Evolutionary conservation across 1,140 invertebrate species (phyloP).

Genomic region (Macrosteles quadrilineatus): DNA sequence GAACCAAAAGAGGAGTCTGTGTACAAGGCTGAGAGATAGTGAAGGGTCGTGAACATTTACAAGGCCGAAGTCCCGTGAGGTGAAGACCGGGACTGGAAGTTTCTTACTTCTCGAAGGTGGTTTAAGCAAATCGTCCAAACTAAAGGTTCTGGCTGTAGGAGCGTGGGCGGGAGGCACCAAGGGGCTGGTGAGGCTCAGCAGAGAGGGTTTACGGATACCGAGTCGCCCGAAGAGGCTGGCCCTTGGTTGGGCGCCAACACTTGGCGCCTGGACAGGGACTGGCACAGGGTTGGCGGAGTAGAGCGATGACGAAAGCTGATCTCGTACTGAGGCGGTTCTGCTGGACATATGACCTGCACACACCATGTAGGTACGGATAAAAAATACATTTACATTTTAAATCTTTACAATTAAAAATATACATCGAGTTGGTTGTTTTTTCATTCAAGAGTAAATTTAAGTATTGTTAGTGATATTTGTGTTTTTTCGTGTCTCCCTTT

Average conservation of each 20-base stretch:
- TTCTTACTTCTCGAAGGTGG: conserved; percentile 70
- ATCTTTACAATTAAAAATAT: background rate
- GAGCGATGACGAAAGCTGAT: conserved; percentile 48
- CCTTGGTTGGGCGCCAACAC: conserved; percentile 47
- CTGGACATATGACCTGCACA: conserved; percentile 19
- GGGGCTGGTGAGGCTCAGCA: conserved; percentile 68
- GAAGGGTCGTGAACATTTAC: conserved; percentile 10
- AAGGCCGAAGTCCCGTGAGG: background rate
- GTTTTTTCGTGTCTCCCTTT: no score
- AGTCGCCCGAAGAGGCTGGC: conserved; percentile 71
- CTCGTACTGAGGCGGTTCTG: conserved; percentile 46
- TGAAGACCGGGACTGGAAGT: conserved; percentile 11
- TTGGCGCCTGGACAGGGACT: conserved; percentile 19
- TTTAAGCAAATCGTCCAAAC: conserved; percentile 79
- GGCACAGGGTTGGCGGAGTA: conserved; percentile 12
- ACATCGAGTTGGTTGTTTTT: background rate
- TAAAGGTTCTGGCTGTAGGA: conserved; percentile 67
- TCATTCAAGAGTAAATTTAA: no score
- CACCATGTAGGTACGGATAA: background rate
- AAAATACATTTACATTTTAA: background rate
- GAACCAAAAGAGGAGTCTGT: background rate
- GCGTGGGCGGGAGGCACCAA: conserved; percentile 52
- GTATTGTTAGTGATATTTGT: no score
- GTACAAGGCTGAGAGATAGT: background rate
- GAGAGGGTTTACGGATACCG: conserved; percentile 77